Evolutionary conservation across 2,797 vertebrate genomes (phyloP), one percentile per base, ranked within the genome.

Genomic region (Sebastolobus altivelis): DNA sequence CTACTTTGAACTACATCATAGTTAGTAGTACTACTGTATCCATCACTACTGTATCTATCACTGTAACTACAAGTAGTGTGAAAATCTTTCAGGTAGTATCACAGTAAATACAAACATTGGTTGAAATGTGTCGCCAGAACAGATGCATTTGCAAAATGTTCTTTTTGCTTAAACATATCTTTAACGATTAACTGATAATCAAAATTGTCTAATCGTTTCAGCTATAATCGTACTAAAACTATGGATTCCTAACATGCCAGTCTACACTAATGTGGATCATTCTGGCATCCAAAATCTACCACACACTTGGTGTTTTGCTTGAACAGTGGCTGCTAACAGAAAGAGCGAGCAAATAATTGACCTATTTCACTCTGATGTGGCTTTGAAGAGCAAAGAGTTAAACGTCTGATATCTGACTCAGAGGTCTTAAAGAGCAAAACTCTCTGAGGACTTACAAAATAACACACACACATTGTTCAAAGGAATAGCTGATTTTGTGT

Each of bases 391-490:
- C 62, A 68, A 65, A 33, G 13, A 59, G 35, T 16, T 63, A 18
- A 74, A 71, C 35, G 56, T 84, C 13, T 77, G 40, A 82, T 67
- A 31, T 54, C 8, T 84, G 76, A 88, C 37, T 88, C 84, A 83
- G 58, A 75, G 14, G 3, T 22, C 38, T 71, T 38, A 54, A 79
- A 78, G 59, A 37, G 27, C 61, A 69, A 56, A 62, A 81, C 12
- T 67, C 67, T 80, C 75, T 72, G 38, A 84, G 58, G 72, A 68
- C 59, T 83, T 54, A 69, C 43, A 79, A 60, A 87, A 52, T 43
- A 72, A 60, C 22, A 38, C 38, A 84, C 58, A 61, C 18, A 71
- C 52, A 72, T 18, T 27, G 40, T 22, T 81, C 75, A 86, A 75
- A 84, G 37, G 40, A 43, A 35, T 35, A 76, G 59, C 29, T 52